Base-by-base conservation (phyloP, 2,888 invertebrate species). In the Drosophila borborema region DNA sequence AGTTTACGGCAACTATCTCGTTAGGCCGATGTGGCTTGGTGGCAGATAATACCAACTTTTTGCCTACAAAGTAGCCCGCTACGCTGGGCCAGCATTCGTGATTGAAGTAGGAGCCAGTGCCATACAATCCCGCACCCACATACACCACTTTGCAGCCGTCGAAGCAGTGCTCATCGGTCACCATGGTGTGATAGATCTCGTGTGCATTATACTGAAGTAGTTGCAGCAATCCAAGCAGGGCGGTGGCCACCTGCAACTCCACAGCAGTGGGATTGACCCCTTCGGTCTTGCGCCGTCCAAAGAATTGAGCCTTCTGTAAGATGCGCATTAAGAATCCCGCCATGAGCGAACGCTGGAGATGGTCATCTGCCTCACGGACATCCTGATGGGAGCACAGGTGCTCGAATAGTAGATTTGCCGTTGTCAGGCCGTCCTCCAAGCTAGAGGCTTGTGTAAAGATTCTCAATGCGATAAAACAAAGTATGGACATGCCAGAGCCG, bases 201-300 rank as follows among this genome's bases (percentile, higher is more conserved):
- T 97, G 97, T 0, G 97, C 97, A 91, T 97, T 97, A 92, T 97
- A 97, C 91, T 97, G 97, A 16, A 97, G 92, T 59, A 97, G 94
- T 92, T 97, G 96, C 12, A 97, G 94, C 82, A 96, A 94, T 45
- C 95, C 95, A 10, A 97, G 92, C 10, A 97, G 91, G 23, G 97
- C 92, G 60, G 95, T 95, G 12, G 95, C 95, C 28, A 97, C 93
- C 76, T 94, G 92, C 60, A 95, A 86, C 90, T 96, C 95, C 28
- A 94, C 93, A 18, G 94, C 94, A 1, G 93, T 94, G 4, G 91
- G 93, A 75, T 93, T 94, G 0, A 92, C 93, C 0, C 92, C 92
- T 60, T 93, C 93, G 3, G 93, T 93, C 63, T 91, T 93, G 16
- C 93, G 91, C 0, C 90, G 90, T 3, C 94, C 94, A 86, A 96